Conservation (phyloP, 2,113 vertebrate species). For the Pagrus major region DNA sequence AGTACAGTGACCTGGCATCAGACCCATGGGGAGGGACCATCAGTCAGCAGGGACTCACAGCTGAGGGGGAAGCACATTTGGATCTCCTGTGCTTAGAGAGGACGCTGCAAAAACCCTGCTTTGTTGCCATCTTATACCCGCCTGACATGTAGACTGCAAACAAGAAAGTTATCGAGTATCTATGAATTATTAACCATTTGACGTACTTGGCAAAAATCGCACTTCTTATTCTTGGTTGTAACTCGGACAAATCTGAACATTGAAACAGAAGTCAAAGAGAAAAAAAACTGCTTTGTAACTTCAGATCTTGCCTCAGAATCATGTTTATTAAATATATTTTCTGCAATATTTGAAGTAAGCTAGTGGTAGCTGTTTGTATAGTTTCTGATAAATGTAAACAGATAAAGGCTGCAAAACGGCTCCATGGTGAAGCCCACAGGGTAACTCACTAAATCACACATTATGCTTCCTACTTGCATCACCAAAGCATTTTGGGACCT, state of each 20-base stretch:
- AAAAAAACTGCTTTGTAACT: background rate
- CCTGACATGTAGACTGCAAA: background rate
- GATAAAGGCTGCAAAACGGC: too few relatives aligned
- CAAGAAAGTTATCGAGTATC: background rate
- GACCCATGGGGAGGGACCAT: constrained; percentile 22
- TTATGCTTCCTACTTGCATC: background rate
- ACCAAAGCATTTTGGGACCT: background rate
- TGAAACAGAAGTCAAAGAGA: background rate
- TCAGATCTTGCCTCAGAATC: background rate
- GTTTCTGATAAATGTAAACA: background rate
- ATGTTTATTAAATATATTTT: background rate
- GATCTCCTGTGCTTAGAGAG: background rate
- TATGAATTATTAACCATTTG: background rate
- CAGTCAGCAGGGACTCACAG: constrained; percentile 5
- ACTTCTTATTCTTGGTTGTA: background rate
- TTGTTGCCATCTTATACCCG: background rate
- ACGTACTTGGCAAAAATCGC: background rate
- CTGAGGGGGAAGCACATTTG: background rate
- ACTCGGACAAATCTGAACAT: background rate
- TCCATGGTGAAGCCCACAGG: background rate
- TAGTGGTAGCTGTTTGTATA: background rate
- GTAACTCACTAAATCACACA: background rate
- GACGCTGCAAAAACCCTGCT: background rate
- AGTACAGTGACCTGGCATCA: constrained; percentile 32
- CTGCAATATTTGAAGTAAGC: background rate